A percentile compares a stretch with the other conserved stretches of the same genome.
Conservation (phyloP, 1,140 invertebrate species). For the Reticulitermes speratus region DNA sequence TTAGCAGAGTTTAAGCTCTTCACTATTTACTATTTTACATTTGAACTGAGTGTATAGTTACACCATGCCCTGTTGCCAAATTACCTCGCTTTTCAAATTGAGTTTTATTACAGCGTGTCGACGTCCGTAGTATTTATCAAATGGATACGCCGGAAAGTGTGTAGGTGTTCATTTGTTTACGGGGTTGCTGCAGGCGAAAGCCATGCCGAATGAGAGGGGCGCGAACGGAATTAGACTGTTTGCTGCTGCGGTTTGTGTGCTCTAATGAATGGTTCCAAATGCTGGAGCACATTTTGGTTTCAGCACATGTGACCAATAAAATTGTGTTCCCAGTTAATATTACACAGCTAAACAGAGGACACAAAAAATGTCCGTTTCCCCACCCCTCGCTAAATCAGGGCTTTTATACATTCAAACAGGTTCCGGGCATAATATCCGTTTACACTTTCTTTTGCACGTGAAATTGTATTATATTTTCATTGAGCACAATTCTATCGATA, state of each 20-base stretch:
- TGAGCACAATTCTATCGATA: too few relatives aligned
- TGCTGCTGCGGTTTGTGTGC: not conserved
- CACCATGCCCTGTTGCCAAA: not conserved
- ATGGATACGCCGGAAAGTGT: not conserved
- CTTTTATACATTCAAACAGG: not conserved
- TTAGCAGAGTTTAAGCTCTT: not conserved
- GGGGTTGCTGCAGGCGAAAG: not conserved
- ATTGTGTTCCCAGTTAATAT: conserved; percentile 3
- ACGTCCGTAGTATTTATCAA: not conserved
- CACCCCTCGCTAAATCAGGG: not conserved
- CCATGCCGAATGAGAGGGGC: not conserved
- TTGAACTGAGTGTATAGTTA: not conserved
- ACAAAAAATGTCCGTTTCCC: not conserved
- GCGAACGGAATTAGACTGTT: not conserved
- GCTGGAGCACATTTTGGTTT: conserved; percentile 9
- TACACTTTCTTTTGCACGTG: too few relatives aligned
- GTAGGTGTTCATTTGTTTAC: conserved; percentile 9
- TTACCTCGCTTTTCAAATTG: not conserved
- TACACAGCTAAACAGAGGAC: not conserved
- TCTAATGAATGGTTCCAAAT: not conserved
- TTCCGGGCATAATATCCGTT: not conserved
- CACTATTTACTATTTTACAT: not conserved
- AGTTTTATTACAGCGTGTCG: not conserved
- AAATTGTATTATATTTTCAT: too few relatives aligned
- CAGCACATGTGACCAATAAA: not conserved